Conservation (phyloP, 2,113 vertebrate genomes). For the Lynx canadensis region DNA sequence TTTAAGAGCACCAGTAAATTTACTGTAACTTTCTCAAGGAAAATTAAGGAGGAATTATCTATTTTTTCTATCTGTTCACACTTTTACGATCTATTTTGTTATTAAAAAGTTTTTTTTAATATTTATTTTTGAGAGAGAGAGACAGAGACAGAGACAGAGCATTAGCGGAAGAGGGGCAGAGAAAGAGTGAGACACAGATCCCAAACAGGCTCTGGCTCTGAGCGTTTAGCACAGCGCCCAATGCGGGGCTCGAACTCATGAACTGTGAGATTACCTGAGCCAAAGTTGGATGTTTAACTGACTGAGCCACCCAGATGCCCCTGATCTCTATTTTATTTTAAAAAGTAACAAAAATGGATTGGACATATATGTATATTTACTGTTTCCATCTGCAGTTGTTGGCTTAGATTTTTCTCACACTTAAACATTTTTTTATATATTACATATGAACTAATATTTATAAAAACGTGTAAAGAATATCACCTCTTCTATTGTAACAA, state of each 20-base stretch:
- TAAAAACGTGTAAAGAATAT: conserved; percentile 14
- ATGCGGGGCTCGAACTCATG: no score
- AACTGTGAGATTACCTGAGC: no score
- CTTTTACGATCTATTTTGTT: conserved; percentile 48
- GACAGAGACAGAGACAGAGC: no score
- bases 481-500: neutral
- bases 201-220: no score
- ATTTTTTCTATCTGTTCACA: neutral
- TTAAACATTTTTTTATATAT: neutral
- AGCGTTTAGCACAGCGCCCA: no score
- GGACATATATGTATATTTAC: neutral
- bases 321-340: conserved; percentile 43
- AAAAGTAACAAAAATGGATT: conserved; percentile 34
- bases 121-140: no score
- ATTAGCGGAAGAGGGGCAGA: no score
- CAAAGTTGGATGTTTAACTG: no score
- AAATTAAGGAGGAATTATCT: conserved; percentile 42
- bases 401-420: conserved; percentile 34
- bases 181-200: no score
- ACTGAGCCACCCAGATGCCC: no score
- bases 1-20: conserved; percentile 33
- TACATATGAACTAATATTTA: conserved; percentile 26
- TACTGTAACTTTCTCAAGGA: conserved; percentile 35
- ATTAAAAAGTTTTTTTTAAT: neutral
- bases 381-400: neutral